A percentile compares a stretch with the other conserved stretches of the same genome.
Conservation (phyloP, 1,140 invertebrate genomes). For the Coboldia fuscipes region DNA sequence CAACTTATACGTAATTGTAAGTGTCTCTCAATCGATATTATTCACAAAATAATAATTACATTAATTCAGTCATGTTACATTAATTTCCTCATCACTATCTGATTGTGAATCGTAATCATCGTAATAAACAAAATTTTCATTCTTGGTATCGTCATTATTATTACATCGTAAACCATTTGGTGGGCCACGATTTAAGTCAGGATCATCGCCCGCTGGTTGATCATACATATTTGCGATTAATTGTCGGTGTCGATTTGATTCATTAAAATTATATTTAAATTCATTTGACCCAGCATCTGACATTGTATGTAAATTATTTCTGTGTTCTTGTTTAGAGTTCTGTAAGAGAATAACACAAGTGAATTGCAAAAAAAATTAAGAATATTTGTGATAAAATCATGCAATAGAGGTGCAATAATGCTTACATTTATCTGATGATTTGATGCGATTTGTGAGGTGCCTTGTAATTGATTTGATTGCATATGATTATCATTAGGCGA, state of each 20-base stretch:
- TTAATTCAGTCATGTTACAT: constrained; percentile 72
- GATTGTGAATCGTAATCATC: constrained; percentile 44
- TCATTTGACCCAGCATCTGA: too few species aligned
- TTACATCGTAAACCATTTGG: constrained; percentile 2
- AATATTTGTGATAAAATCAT: too few species aligned
- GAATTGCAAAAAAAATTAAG: too few species aligned
- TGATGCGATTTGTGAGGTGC: constrained; percentile 7
- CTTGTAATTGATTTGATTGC: constrained; percentile 10
- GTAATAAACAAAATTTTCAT: constrained; percentile 24
- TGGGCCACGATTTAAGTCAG: constrained; percentile 7
- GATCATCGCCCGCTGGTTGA: constrained; percentile 5
- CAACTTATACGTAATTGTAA: too few species aligned
- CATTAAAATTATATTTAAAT: neutral
- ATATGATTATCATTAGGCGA: constrained; percentile 8
- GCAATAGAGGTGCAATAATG: too few species aligned
- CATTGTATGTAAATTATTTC: too few species aligned
- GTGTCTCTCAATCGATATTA: too few species aligned
- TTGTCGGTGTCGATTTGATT: neutral
- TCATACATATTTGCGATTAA: constrained; percentile 1
- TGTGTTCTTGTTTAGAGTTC: too few species aligned
- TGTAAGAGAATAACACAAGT: too few species aligned
- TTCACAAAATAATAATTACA: too few species aligned
- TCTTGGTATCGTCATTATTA: constrained; percentile 5
- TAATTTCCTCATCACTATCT: constrained; percentile 59
- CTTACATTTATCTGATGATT: too few species aligned